Evolutionary conservation across 2,113 vertebrate species (phyloP).

Genomic region (Microtus richardsoni): DNA sequence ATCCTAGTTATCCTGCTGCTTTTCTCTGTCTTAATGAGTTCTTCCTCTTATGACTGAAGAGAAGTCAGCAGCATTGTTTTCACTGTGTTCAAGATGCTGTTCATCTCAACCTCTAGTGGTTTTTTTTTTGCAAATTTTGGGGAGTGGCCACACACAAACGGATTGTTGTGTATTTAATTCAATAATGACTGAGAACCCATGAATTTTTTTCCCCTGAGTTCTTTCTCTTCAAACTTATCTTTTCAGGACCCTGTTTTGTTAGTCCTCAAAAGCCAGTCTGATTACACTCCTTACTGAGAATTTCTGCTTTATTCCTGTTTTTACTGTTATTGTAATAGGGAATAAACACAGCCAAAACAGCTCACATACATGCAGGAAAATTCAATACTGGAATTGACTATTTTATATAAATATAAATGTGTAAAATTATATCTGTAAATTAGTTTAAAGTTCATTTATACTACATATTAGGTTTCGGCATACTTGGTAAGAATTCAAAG

Average conservation of each 20-base stretch:
- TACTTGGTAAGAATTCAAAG: no score
- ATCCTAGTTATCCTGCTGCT: not conserved
- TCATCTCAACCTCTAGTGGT: not conserved
- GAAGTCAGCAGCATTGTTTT: not conserved
- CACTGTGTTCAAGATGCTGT: not conserved
- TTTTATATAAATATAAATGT: not conserved
- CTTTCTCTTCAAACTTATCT: not conserved
- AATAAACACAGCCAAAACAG: not conserved
- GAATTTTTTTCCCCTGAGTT: not conserved
- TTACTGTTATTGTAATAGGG: not conserved
- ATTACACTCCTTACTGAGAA: not conserved
- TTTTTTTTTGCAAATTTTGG: not conserved
- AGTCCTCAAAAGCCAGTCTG: not conserved
- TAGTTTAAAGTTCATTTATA: not conserved
- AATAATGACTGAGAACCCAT: not conserved
- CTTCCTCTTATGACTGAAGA: not conserved
- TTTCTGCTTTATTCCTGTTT: not conserved
- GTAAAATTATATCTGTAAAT: not conserved
- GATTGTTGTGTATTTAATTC: not conserved
- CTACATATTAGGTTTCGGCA: not conserved
- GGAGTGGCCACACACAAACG: not conserved
- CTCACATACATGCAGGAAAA: not conserved
- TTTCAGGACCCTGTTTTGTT: fast-evolving
- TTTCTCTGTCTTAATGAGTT: not conserved
- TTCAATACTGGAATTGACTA: not conserved